Percentiles rank a stretch among this genome's conserved stretches.
Conservation (phyloP, 2,113 vertebrate genomes). For the Isurus oxyrinchus region DNA sequence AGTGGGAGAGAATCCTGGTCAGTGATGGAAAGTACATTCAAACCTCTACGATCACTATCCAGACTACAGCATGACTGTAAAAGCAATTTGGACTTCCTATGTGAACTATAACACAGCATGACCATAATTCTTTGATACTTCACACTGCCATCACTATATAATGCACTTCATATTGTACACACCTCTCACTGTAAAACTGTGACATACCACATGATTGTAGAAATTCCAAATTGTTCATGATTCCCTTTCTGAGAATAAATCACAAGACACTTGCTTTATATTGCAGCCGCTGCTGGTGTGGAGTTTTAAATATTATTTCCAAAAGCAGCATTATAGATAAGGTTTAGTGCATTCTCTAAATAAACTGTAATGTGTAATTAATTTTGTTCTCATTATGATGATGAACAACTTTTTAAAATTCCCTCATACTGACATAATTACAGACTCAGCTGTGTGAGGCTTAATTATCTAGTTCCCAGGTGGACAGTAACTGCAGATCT, state of each 20-base stretch:
- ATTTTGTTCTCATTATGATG: conserved; percentile 7
- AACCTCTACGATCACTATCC: too few species aligned
- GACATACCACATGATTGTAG: not conserved
- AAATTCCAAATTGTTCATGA: not conserved
- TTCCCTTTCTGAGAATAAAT: not conserved
- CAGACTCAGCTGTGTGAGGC: conserved; percentile 11
- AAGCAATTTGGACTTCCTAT: too few species aligned
- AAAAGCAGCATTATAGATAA: not conserved
- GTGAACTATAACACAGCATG: not conserved
- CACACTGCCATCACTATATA: not conserved
- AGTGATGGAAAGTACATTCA: too few species aligned
- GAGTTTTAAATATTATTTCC: not conserved
- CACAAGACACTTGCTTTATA: not conserved
- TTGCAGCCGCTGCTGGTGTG: not conserved
- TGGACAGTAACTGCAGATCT: conserved; percentile 28
- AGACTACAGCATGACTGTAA: too few species aligned
- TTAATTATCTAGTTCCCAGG: conserved; percentile 24
- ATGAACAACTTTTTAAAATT: not conserved
- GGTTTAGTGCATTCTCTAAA: not conserved
- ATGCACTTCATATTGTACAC: not conserved
- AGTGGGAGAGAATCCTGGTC: too few species aligned
- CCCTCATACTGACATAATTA: conserved; percentile 14
- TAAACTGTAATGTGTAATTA: not conserved
- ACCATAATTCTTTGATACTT: not conserved
- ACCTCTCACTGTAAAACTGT: not conserved